Conservation (phyloP, 37 sponge, comb jelly and placozoan species). For the Geodia barretti region DNA sequence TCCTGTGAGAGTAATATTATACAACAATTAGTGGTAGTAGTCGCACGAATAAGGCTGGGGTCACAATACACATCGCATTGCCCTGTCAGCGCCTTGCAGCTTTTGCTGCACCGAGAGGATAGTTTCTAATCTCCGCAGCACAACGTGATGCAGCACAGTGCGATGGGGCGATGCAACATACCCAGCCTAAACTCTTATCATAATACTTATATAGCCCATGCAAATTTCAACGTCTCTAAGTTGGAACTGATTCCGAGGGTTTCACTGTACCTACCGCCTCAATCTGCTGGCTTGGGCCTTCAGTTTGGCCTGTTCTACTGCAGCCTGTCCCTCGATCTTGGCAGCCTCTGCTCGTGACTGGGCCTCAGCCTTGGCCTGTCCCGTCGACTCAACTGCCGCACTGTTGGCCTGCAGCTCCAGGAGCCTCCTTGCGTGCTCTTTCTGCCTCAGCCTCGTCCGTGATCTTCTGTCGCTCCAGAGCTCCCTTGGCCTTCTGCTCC, state of each 20-base stretch:
- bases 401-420: slow-evolving; percentile 94
- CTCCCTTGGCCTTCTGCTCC: slow-evolving; percentile 97
- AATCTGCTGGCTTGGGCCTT: slow-evolving; percentile 94
- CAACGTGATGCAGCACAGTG: too few relatives aligned
- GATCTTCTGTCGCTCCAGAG: slow-evolving; percentile 98
- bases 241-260: too few relatives aligned
- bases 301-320: slow-evolving; percentile 95
- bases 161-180: too few relatives aligned
- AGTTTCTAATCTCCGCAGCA: too few relatives aligned
- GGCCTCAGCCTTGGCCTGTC: slow-evolving; percentile 99
- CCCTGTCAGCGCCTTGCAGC: too few relatives aligned
- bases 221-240: too few relatives aligned
- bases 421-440: slow-evolving; percentile 88
- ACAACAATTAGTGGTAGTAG: too few relatives aligned
- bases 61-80: too few relatives aligned
- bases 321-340: slow-evolving; percentile 98
- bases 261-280: slow-evolving; percentile 80
- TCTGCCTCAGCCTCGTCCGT: slow-evolving; percentile 99
- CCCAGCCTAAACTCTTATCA: too few relatives aligned
- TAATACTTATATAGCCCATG: too few relatives aligned
- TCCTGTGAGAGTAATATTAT: slow-evolving; percentile 59
- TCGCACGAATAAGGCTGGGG: too few relatives aligned
- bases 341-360: slow-evolving; percentile 97
- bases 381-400: slow-evolving; percentile 99
- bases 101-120: too few relatives aligned